phyloP scores from a whole-genome alignment of 2,888 invertebrate genomes.

The Folsomia candida region DNA sequence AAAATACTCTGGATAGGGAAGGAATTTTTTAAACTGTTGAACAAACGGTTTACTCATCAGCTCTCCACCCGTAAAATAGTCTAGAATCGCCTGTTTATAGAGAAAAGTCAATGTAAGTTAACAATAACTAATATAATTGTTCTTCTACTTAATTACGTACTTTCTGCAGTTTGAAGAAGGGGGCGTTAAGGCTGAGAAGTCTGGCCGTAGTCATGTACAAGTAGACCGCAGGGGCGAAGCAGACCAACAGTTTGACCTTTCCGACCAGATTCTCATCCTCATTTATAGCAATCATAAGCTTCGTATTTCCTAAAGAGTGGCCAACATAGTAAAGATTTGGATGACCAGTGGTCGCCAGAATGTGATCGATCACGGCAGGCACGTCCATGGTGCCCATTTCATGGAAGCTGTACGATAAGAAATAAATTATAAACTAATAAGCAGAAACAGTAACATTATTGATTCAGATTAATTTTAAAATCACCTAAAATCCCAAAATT shows the following conservation, averaged over 20 bases:
- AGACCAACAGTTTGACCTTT: conserved; percentile 5
- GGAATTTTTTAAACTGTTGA: background rate
- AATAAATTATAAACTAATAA: background rate
- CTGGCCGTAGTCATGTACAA: conserved; percentile 10
- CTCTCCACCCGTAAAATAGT: conserved; percentile 9
- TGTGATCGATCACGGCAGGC: conserved; percentile 4
- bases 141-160: background rate
- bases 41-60: conserved; percentile 5
- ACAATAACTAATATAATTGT: background rate
- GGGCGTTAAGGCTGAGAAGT: background rate
- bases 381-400: conserved; percentile 13
- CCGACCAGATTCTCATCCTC: background rate
- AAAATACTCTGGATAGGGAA: conserved; percentile 1
- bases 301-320: conserved; percentile 10
- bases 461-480: background rate
- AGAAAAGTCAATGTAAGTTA: background rate
- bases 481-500: conserved; percentile 15
- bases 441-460: background rate
- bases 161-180: conserved; percentile 10
- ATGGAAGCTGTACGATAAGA: conserved; percentile 8
- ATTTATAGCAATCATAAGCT: conserved; percentile 8
- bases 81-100: conserved; percentile 4
- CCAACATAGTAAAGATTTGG: conserved; percentile 9
- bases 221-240: conserved; percentile 11
- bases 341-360: background rate